Evolutionary conservation across 2,113 vertebrate species (phyloP).

Genomic region (Galbula dea): DNA sequence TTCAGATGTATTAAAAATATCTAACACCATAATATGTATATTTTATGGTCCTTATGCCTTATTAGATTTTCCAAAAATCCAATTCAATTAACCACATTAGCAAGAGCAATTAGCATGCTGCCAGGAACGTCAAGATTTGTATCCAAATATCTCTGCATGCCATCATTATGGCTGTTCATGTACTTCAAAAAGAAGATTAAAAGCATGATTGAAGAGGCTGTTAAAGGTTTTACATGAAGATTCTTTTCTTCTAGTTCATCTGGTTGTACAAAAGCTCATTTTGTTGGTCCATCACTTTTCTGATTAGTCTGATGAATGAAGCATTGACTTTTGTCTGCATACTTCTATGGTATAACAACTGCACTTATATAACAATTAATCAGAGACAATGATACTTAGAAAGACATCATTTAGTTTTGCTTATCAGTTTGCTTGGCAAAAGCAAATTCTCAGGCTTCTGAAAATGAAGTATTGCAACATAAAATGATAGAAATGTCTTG

Average conservation of each 20-base stretch:
- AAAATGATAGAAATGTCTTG: slow-evolving; percentile 16
- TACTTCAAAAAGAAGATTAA: slow-evolving; percentile 31
- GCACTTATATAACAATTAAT: slow-evolving; percentile 34
- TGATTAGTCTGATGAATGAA: slow-evolving; percentile 44
- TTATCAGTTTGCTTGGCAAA: slow-evolving; percentile 41
- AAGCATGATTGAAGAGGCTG: not conserved
- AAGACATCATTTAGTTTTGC: slow-evolving; percentile 30
- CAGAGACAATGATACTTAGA: slow-evolving; percentile 21
- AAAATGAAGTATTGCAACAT: slow-evolving; percentile 37
- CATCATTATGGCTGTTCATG: not conserved
- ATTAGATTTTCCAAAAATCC: not conserved
- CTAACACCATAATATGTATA: not conserved
- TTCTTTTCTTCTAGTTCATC: slow-evolving; percentile 32
- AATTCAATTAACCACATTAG: not conserved
- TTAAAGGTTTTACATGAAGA: slow-evolving; percentile 24
- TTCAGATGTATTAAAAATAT: slow-evolving; percentile 18
- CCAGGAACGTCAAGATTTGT: not conserved
- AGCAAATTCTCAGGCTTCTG: slow-evolving; percentile 13
- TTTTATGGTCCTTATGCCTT: slow-evolving; percentile 24
- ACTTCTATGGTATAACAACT: not conserved
- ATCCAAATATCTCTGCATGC: not conserved
- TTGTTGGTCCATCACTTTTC: slow-evolving; percentile 9
- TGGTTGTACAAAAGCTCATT: slow-evolving; percentile 32
- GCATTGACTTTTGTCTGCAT: not conserved
- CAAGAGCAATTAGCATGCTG: not conserved